Evolutionary conservation across 2,888 invertebrate species (phyloP), one percentile per base, ranked within the genome.

Genomic region (Abrostola tripartita): DNA sequence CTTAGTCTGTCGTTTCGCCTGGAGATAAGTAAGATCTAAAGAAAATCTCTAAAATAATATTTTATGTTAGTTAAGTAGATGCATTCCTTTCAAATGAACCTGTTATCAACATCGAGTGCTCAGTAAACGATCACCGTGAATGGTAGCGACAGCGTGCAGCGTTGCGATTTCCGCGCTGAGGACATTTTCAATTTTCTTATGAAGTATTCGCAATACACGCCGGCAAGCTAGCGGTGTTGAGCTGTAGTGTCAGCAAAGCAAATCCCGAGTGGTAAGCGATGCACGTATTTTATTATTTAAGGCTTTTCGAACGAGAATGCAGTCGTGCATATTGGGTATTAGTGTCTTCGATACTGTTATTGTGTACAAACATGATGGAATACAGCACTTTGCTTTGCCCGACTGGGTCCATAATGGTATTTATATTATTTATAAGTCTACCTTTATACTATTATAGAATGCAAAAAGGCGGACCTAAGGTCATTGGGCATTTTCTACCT

Each of bases 211-310:
- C 44, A 44, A 41, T 8, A 44, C 8, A 44, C 14, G 44, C 10
- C 24, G 24, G 44, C 14, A 14, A 24, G 24, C 44, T 14, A 47
- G 14, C 14, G 8, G 5, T 24, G 5, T 11, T 9, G 24, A 14
- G 14, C 44, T 9, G 9, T 24, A 47, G 44, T 47, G 44, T 47
- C 44, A 47, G 24, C 44, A 24, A 24, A 24, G 14, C 44, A 47
- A 47, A 47, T 47, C 44, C 44, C 24, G 44, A 24, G 24, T 24
- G 24, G 44, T 47, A 47, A 47, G 24, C 24, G 44, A 47, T 47
- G 44, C 44, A 47, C 44, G 44, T 47, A 47, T 47, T 47, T 47
- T 47, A 47, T 47, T 47, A 47, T 47, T 47, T 47, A 47, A 47
- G 44, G 44, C 44, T 24, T 24, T 9, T 14, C 24, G 24, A 24